Evolutionary conservation across 1,140 invertebrate species (phyloP).

Genomic region (Plutomurus gul): DNA sequence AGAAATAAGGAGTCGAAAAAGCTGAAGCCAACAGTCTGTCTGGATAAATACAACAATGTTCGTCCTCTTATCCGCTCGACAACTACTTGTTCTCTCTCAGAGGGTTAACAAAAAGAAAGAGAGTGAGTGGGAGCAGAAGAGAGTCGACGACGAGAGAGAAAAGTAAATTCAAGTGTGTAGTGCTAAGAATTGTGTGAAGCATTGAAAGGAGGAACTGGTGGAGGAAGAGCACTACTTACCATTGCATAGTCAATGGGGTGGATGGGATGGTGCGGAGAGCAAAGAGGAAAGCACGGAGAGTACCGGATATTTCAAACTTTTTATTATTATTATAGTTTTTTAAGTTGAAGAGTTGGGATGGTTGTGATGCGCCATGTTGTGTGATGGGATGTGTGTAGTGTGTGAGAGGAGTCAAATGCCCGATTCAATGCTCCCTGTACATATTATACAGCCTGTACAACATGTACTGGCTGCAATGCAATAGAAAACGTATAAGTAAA

Average conservation of each 20-base stretch:
- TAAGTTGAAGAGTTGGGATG: neutral
- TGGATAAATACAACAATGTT: conserved; percentile 16
- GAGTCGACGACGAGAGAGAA: too few relatives aligned
- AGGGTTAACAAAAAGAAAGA: neutral
- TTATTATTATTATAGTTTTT: conserved; percentile 28
- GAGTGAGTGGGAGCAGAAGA: neutral
- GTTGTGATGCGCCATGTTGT: neutral
- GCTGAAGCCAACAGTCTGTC: too few relatives aligned
- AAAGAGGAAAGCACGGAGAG: neutral
- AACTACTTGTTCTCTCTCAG: conserved; percentile 5
- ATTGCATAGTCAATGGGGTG: neutral
- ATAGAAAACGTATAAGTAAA: too few relatives aligned
- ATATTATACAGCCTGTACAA: neutral
- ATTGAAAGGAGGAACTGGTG: too few relatives aligned
- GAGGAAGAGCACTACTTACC: too few relatives aligned
- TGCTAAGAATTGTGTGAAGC: too few relatives aligned
- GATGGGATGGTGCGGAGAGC: neutral
- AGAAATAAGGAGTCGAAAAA: conserved; percentile 11
- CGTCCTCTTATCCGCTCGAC: neutral
- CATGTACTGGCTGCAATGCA: neutral
- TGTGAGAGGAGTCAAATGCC: too few relatives aligned
- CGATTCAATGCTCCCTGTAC: too few relatives aligned
- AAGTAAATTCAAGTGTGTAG: too few relatives aligned
- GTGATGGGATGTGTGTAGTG: neutral
- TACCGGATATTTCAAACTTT: conserved; percentile 27